Base-by-base conservation (phyloP, 2,113 vertebrate species). In the Megalops atlanticus region DNA sequence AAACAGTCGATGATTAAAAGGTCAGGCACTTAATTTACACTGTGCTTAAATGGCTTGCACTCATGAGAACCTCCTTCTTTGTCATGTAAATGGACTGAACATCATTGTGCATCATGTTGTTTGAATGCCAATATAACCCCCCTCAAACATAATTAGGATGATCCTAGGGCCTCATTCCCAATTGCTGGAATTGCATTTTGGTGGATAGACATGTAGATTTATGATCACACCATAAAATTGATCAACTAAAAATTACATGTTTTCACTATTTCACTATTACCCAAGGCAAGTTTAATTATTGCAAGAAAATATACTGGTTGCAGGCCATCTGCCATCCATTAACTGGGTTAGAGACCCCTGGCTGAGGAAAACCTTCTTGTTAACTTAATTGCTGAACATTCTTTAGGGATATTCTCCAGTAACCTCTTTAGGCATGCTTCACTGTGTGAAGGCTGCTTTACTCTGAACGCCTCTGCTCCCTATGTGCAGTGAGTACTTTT, bases 271-370 rank as follows among this genome's bases (percentile, higher is more conserved):
- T 64, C 58, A 64, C 43, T 14, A 2, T 31, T 64, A 64, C 58
- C 58, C 58, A 64, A 64, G 58, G 58, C 58, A 64, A 31, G 58
- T 64, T 31, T 1, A 11, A n/a, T 64, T 27, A 64, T 64, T 64
- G 58, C 58, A 24, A 64, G 58, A 2, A 31, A 64, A 64, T 24
- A 64, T 24, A 31, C 18, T 24, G 21, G 18, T 31, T 8, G 6
- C 58, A 64, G 58, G 31, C 58, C 58, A 64, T 64, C 58, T 64
- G 58, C 58, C 58, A 31, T 64, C n/a, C 31, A 64, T 64, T 64
- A 64, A 21, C 6, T 64, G 58, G 58, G 58, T 64, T n/a, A 64
- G 58, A 11, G 58, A 64, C 58, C 58, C 58, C n/a, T 64, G 58
- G 24, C 58, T 31, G 31, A 64, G 58, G 31, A 64, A 31, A 64